Evolutionary conservation across 2,888 invertebrate species (phyloP).

Genomic region (Heliconius ethilla): DNA sequence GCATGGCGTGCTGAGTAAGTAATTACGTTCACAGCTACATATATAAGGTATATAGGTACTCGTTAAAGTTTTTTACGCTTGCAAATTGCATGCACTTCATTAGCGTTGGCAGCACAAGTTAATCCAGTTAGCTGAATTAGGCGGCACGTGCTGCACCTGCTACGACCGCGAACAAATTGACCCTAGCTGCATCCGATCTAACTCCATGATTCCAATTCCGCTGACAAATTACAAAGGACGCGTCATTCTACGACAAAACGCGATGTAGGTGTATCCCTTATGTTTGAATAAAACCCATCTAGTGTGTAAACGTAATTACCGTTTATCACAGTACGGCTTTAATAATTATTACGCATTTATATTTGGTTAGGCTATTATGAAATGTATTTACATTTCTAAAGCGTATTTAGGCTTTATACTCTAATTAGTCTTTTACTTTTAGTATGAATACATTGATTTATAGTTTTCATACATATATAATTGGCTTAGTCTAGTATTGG

Average conservation of each 20-base stretch:
- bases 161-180: conserved; percentile 44
- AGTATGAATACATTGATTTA: not conserved
- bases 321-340: not conserved
- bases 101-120: conserved; percentile 39
- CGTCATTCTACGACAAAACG: conserved; percentile 22
- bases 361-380: not conserved
- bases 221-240: conserved; percentile 41
- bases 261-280: conserved; percentile 3
- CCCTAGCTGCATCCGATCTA: conserved; percentile 38
- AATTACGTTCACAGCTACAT: not conserved
- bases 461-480: not conserved
- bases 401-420: not conserved
- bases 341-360: conserved; percentile 3
- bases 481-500: no score
- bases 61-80: conserved; percentile 15
- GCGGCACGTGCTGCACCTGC: conserved; percentile 42
- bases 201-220: conserved; percentile 31
- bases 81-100: conserved; percentile 36
- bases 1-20: no score
- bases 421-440: not conserved
- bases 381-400: not conserved
- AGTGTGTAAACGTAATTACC: conserved; percentile 7
- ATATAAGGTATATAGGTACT: not conserved
- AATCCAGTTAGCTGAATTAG: conserved; percentile 43
- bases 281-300: conserved; percentile 8